These are phyloP conservation scores for Platycnemis pennipes DNA, from an alignment of 2,888 invertebrate species.

Conservation along the genomic window DNA sequence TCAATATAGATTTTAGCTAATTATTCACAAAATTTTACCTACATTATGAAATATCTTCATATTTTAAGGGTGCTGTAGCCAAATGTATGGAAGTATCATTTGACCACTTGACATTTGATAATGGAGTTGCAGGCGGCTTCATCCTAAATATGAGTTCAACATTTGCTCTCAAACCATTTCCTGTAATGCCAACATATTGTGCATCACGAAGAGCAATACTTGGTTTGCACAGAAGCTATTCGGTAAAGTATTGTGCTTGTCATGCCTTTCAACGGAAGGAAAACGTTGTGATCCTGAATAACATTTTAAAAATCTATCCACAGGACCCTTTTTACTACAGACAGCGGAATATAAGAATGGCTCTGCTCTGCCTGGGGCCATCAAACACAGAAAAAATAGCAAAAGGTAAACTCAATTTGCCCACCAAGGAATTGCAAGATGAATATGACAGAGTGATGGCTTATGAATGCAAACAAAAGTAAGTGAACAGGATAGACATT, in stretches of 20 bases:
- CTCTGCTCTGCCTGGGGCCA: constrained; percentile 7
- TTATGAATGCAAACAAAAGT: constrained; percentile 45
- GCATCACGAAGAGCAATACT: constrained; percentile 32
- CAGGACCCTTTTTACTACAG: constrained; percentile 25
- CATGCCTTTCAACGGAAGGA: neutral
- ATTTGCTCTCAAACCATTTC: constrained; percentile 49
- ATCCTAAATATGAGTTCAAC: constrained; percentile 50
- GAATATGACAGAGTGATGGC: constrained; percentile 42
- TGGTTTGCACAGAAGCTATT: constrained; percentile 30
- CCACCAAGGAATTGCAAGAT: constrained; percentile 26
- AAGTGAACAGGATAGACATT: neutral
- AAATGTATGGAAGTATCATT: constrained; percentile 47
- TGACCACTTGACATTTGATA: neutral
- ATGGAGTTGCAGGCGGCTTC: neutral
- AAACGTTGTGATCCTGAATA: neutral
- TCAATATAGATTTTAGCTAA: too few relatives aligned
- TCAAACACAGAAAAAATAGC: neutral
- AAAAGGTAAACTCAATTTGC: neutral
- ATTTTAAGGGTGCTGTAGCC: constrained; percentile 12
- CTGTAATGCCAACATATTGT: neutral
- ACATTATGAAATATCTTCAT: neutral
- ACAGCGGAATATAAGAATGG: constrained; percentile 33
- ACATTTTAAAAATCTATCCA: neutral
- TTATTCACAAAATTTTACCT: too few relatives aligned
- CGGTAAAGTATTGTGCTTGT: neutral